A percentile compares a stretch with the other conserved stretches of the same genome.
Conservation (phyloP, 2,113 vertebrate species). For the Castor canadensis region DNA sequence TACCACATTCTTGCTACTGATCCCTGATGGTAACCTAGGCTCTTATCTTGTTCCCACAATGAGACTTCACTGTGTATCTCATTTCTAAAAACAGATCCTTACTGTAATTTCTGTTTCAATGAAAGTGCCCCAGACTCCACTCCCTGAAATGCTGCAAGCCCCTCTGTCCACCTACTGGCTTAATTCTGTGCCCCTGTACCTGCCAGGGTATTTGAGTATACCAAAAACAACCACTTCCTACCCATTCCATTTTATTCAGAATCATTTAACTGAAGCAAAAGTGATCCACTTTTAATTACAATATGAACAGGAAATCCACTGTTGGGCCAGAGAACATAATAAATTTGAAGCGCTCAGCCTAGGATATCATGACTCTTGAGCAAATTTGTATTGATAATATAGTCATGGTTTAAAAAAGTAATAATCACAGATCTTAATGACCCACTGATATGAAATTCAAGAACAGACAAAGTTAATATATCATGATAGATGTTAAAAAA, state of each 20-base stretch:
- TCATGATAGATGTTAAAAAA: slow-evolving; percentile 14
- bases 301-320: slow-evolving; percentile 21
- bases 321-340: not conserved
- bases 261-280: slow-evolving; percentile 9
- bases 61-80: not conserved
- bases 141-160: not conserved
- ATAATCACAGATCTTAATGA: slow-evolving; percentile 42
- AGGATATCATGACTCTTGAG: not conserved
- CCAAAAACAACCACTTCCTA: not conserved
- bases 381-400: not conserved
- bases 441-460: not conserved
- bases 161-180: not conserved
- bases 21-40: not conserved
- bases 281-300: slow-evolving; percentile 40
- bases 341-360: slow-evolving; percentile 26
- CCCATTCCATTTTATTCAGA: not conserved
- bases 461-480: slow-evolving; percentile 22
- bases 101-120: not conserved
- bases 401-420: slow-evolving; percentile 5
- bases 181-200: not conserved
- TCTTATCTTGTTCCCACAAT: not conserved
- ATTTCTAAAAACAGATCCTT: not conserved
- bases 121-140: not conserved
- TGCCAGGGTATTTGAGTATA: not conserved
- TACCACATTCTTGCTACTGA: not conserved